Evolutionary conservation across 2,888 invertebrate genomes (phyloP).

Genomic region (Fabriciana adippe): DNA sequence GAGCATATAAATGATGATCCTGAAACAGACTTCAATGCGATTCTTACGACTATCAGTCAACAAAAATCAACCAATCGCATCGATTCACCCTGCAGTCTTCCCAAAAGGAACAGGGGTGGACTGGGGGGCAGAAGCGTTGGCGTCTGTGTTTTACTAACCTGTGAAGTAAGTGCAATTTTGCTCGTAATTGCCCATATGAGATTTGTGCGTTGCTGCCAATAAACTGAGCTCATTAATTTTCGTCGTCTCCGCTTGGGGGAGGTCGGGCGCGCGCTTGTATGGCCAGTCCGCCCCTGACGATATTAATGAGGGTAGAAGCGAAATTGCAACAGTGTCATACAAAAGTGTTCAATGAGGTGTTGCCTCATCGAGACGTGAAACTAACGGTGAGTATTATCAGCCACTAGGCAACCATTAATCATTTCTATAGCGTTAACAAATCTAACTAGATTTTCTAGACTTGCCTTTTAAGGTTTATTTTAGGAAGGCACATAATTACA

Average conservation of each 20-base stretch:
- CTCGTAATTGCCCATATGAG: constrained; percentile 82
- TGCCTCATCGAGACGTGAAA: constrained; percentile 71
- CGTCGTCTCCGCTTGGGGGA: constrained; percentile 81
- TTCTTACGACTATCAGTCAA: constrained; percentile 60
- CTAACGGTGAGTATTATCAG: constrained; percentile 71
- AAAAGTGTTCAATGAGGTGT: constrained; percentile 72
- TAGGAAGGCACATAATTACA: constrained; percentile 29
- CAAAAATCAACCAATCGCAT: constrained; percentile 69
- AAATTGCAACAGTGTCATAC: constrained; percentile 78
- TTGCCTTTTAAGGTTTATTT: constrained; percentile 22
- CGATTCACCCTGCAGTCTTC: constrained; percentile 78
- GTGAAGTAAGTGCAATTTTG: constrained; percentile 83
- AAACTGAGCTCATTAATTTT: constrained; percentile 83
- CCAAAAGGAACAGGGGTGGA: constrained; percentile 80
- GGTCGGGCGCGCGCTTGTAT: constrained; percentile 82
- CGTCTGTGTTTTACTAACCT: constrained; percentile 80
- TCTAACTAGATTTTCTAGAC: constrained; percentile 33
- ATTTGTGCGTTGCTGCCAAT: constrained; percentile 83
- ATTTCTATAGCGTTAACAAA: constrained; percentile 41
- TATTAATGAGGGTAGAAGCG: constrained; percentile 83
- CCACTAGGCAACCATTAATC: constrained; percentile 47
- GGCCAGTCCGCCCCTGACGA: constrained; percentile 84
- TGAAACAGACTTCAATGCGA: constrained; percentile 65
- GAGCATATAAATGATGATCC: constrained; percentile 38
- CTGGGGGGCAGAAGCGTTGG: constrained; percentile 79